Base-by-base conservation (phyloP, 2,113 vertebrate species). In the Colius striatus region DNA sequence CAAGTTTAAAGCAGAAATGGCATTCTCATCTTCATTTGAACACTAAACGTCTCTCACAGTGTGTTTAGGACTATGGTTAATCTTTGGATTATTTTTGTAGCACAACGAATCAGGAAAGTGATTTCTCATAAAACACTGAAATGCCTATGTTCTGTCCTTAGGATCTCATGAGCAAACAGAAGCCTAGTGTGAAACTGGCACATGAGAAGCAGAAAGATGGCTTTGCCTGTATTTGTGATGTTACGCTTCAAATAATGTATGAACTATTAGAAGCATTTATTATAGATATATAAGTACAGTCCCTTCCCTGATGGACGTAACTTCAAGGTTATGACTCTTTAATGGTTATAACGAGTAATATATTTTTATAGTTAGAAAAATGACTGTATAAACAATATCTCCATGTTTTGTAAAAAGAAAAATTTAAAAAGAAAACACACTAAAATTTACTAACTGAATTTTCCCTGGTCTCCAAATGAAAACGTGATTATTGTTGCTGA, bases 271-370 rank as follows among this genome's bases (percentile, higher is more conserved):
- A 87, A 84, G 61, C 43, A 43, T 12, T 71, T 94, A 54, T 66
- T 77, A 63, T 55, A 32, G 16, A 84, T 2, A 2, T 66, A 1
- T 25, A 60, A 86, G 16, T 84, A 36, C 21, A 20, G 80, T 63
- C 45, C 41, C 38, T 84, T 75, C 38, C 2, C 2, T 89, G 34
- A 86, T 71, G 38, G 72, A 43, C 58, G 45, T 55, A 26, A 34
- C 61, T 95, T 93, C 73, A 87, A 86, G 68, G 57, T 94, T 91
- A 70, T 86, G 89, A 83, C 20, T 32, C 71, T 87, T 85, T 79
- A 70, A 68, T 84, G 65, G 29, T 74, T 63, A 50, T 75, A 81
- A 73, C 61, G 50, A 93, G 26, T 83, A 87, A 92, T 93, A 83
- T 67, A 87, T 87, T 22, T 41, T 89, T 90, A 77, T 76, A 66